These are phyloP conservation scores for Porites lutea DNA, from an alignment of 64 coral and sea anemone genomes.

Conservation along the genomic window DNA sequence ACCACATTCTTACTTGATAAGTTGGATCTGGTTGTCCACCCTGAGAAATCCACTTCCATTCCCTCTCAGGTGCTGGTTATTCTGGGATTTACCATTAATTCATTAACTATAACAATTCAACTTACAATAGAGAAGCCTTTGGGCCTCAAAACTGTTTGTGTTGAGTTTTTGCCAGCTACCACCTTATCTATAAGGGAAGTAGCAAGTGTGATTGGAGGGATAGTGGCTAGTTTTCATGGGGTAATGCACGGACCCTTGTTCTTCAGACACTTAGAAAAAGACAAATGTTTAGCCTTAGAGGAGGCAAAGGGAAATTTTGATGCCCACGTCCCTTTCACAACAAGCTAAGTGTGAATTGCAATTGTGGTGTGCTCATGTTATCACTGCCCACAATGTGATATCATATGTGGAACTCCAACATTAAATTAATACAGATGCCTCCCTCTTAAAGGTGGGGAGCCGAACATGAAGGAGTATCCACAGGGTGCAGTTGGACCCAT, in stretches of 20 bases:
- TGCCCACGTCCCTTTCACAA: constrained; percentile 12
- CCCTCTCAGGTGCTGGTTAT: constrained; percentile 25
- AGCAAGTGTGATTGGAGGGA: constrained; percentile 8
- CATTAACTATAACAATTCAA: constrained; percentile 41
- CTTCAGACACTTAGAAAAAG: constrained; percentile 50
- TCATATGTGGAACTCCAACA: neutral
- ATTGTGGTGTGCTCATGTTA: neutral
- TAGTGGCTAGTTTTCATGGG: constrained; percentile 35
- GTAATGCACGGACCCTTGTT: constrained; percentile 16
- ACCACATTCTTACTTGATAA: neutral
- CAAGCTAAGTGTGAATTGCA: constrained; percentile 43
- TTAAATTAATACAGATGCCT: constrained; percentile 28
- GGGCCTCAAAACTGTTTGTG: constrained; percentile 1
- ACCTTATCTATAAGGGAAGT: constrained; percentile 50
- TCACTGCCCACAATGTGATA: constrained; percentile 15
- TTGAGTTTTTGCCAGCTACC: constrained; percentile 6
- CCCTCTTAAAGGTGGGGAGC: neutral
- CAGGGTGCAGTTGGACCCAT: constrained; percentile 48
- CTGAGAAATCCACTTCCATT: constrained; percentile 48
- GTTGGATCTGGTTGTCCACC: neutral
- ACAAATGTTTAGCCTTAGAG: constrained; percentile 21
- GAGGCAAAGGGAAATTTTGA: constrained; percentile 60
- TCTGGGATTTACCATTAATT: constrained; percentile 35
- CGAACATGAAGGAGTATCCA: constrained; percentile 20
- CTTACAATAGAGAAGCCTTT: constrained; percentile 18